Base-by-base conservation (phyloP, 2,797 vertebrate species). In the Enteromius mattozi region DNA sequence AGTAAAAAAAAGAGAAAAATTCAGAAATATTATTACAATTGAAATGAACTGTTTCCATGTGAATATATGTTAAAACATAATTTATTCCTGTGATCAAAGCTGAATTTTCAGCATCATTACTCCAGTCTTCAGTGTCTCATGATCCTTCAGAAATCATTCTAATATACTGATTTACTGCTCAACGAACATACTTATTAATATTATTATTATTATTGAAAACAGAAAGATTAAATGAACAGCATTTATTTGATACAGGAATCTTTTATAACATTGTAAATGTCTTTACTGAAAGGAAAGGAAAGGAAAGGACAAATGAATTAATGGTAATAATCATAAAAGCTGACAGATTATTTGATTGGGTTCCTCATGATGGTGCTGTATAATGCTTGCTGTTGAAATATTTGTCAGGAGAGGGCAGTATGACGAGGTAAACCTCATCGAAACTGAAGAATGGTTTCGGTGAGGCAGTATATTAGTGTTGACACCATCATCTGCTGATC, bases 321-420 rank as follows among this genome's bases (percentile, higher is more conserved):
- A 6, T 9, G 21, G 12, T 21, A 69, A 69, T 13, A 42, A 12
- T 40, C 66, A 69, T n/a, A 69, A 42, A 70, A 27, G n/a, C 6
- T 24, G 69, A 9, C 3, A 14, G 12, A 14, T 24, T 13, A 13
- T 40, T 69, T 69, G 68, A 69, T 42, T 3, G 3, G 35, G 17
- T 0, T 8, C 21, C 19, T 27, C 70, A 10, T 45, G 24, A 66
- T 8, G 27, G 13, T 19, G 71, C 3, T 12, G 3, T 66, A 5
- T 13, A 61, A 68, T 24, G n/a, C 75, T 33, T 61, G 69, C 80
- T 63, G 33, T 68, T 86, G 10, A 84, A 80, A 81, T 85, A 88
- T 93, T 65, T 86, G 90, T 90, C 95, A 95, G 92, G 90, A 94
- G 95, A 94, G 94, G 94, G 94, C 94, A 94, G 90, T 90, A 47